Base-by-base conservation (phyloP, 2,113 vertebrate species). In the Clarias gariepinus region DNA sequence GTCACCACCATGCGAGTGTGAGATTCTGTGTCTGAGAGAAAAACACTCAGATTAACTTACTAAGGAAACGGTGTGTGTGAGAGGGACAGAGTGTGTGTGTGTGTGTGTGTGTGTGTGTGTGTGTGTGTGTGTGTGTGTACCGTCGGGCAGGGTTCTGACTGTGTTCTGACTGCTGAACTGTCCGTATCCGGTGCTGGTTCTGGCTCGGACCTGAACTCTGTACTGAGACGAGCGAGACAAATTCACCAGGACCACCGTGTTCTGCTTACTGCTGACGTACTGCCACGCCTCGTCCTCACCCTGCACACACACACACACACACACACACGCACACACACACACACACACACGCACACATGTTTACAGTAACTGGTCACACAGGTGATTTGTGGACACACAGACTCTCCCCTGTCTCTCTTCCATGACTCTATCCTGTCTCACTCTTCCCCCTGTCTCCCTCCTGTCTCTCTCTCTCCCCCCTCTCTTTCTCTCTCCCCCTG, bases 111-210 rank as follows among this genome's bases (percentile, higher is more conserved):
- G 33, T 78, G n/a, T 80, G 28, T 23, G 53, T 69, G 69, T 52
- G 68, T 52, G 80, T 52, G 52, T 83, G 84, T 47, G 64, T 15
- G 63, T 41, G 84, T 80, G 79, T 74, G 55, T 85, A 97, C 96
- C 96, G 0, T 95, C 91, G 0, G 94, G 92, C 73, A 95, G 92
- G 0, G 96, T 97, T 92, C 88, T 93, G 93, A 96, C 94, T 82
- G 71, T 83, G 15, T 81, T 87, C 18, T 89, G 91, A 0, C 91
- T 85, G 84, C 96, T 93, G 52, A 97, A 97, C 0, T 93, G 91
- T 0, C 97, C 96, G 0, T 95, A 97, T 0, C 97, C 97, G 0
- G 95, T 93, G 81, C 94, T 93, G 0, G 96, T 96, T 25, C 96
- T 93, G 0, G 95, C 96, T 0, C 96, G 93, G 41, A 97, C 96